Conservation (phyloP, 2,113 vertebrate species). For the Phalacrocorax pelagicus region DNA sequence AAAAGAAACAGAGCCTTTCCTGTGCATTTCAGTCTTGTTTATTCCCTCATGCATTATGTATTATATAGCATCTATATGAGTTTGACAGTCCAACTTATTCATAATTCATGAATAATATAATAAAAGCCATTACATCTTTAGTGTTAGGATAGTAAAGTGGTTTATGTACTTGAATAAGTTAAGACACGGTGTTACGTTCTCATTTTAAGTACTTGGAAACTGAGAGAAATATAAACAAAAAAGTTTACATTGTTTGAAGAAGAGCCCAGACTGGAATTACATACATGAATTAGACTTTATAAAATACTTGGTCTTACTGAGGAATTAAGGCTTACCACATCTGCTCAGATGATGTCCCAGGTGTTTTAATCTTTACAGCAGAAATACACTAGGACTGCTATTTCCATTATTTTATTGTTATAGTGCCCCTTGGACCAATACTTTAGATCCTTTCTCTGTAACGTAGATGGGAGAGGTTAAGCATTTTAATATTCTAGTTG, state of each 20-base stretch:
- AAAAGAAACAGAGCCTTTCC: neutral
- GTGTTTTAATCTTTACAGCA: neutral
- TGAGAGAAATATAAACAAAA: neutral
- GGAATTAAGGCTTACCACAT: neutral
- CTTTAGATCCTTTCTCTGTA: neutral
- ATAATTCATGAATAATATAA: neutral
- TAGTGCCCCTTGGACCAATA: neutral
- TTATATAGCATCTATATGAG: neutral
- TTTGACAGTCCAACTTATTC: neutral
- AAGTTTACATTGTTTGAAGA: neutral
- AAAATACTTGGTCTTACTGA: neutral
- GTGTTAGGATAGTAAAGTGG: neutral
- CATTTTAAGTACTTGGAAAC: neutral
- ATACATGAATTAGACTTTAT: neutral
- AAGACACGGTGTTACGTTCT: neutral
- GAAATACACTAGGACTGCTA: neutral
- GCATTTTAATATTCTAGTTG: neutral
- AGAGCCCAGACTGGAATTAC: neutral
- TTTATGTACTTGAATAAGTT: neutral
- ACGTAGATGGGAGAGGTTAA: neutral
- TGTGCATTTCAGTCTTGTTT: neutral
- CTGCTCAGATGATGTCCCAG: neutral
- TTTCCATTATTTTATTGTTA: neutral
- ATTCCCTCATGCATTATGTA: neutral
- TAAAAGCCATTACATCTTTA: neutral